These are phyloP conservation scores for Nibea albiflora DNA, from an alignment of 2,113 vertebrate species.

Conservation along the genomic window DNA sequence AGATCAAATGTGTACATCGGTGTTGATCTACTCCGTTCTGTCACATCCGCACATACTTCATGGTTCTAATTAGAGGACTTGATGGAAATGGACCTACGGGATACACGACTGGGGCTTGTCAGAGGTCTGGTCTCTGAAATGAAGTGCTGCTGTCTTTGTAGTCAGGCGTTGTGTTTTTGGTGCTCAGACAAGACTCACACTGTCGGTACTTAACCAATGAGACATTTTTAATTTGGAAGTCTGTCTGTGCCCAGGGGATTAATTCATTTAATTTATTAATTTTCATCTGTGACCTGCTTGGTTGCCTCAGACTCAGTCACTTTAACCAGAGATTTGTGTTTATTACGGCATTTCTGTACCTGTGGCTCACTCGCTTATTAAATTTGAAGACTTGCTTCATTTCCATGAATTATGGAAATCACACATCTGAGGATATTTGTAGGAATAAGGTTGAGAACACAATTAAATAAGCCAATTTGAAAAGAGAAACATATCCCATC, in stretches of 20 bases:
- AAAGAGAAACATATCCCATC: slow-evolving; percentile 60
- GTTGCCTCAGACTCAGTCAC: slow-evolving; percentile 48
- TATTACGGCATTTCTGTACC: slow-evolving; percentile 48
- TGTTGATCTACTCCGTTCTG: slow-evolving; percentile 38
- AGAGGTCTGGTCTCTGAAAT: slow-evolving; percentile 30
- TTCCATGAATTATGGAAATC: slow-evolving; percentile 77
- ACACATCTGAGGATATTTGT: slow-evolving; percentile 61
- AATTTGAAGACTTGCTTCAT: slow-evolving; percentile 66
- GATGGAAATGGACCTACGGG: slow-evolving; percentile 48
- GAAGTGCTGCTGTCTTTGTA: slow-evolving; percentile 17
- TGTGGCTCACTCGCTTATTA: slow-evolving; percentile 63
- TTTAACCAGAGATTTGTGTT: slow-evolving; percentile 53
- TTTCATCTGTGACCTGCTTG: slow-evolving; percentile 56
- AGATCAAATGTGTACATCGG: slow-evolving; percentile 52
- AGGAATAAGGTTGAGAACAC: slow-evolving; percentile 65
- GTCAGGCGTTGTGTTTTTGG: slow-evolving; percentile 21
- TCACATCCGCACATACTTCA: slow-evolving; percentile 43
- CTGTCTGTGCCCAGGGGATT: slow-evolving; percentile 44
- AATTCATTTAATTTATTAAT: slow-evolving; percentile 61
- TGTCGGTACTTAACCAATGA: slow-evolving; percentile 43
- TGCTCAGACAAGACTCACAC: slow-evolving; percentile 25
- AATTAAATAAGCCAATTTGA: slow-evolving; percentile 72
- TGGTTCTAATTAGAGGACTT: slow-evolving; percentile 39
- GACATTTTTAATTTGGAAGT: slow-evolving; percentile 57
- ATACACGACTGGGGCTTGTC: slow-evolving; percentile 27